These are phyloP conservation scores for Thaleichthys pacificus DNA, from an alignment of 2,797 vertebrate species.

Conservation along the genomic window DNA sequence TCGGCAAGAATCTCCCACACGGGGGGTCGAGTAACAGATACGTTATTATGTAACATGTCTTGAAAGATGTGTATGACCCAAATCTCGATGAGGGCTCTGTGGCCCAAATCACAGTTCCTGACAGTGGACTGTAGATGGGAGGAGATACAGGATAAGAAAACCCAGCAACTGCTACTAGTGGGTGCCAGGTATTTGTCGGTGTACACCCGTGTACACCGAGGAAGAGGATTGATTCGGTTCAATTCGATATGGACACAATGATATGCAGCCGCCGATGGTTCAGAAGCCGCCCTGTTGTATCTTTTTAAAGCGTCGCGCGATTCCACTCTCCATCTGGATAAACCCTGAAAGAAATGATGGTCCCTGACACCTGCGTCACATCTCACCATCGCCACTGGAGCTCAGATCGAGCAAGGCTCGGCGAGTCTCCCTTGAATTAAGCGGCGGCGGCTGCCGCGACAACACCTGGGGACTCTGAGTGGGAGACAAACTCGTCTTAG, in stretches of 20 bases:
- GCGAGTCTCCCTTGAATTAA: neutral
- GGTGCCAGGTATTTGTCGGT: neutral
- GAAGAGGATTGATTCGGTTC: neutral
- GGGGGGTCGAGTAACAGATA: constrained; percentile 31
- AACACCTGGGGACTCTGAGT: constrained; percentile 1
- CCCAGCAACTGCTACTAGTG: neutral
- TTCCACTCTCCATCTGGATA: neutral
- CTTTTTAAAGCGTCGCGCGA: neutral
- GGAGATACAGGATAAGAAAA: too few species aligned
- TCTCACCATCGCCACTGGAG: too few species aligned
- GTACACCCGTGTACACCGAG: neutral
- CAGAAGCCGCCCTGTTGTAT: neutral
- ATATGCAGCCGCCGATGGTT: neutral
- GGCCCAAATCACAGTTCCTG: neutral
- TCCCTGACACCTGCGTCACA: neutral
- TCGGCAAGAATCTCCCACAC: constrained; percentile 27
- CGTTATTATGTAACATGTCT: constrained; percentile 28
- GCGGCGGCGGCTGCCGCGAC: neutral
- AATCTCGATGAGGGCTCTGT: constrained; percentile 16
- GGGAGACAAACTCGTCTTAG: constrained; percentile 5
- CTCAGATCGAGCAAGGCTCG: neutral
- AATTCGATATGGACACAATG: neutral
- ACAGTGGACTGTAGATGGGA: neutral
- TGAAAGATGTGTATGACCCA: constrained; percentile 8
- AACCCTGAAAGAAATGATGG: neutral